A percentile compares a stretch with the other conserved stretches of the same genome.
Evolutionary conservation across 2,888 invertebrate species (phyloP).

Genomic region (Hydroisotoma schaefferi): DNA sequence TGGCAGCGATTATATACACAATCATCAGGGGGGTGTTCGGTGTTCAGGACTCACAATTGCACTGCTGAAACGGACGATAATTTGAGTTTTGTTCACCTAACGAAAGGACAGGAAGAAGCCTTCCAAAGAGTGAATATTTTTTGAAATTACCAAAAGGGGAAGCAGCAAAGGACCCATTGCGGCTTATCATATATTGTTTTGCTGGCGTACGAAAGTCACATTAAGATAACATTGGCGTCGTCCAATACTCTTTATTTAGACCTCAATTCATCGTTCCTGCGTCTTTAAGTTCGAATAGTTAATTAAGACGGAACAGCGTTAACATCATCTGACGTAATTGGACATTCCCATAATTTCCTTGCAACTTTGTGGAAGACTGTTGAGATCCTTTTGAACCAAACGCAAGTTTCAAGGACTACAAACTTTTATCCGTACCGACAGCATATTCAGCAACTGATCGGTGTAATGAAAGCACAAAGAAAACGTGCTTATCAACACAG

Average conservation of each 20-base stretch:
- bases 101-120: too few species aligned
- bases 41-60: too few species aligned
- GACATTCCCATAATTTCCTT: slow-evolving; percentile 1
- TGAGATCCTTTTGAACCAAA: neutral
- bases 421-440: neutral
- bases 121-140: too few species aligned
- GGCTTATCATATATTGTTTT: too few species aligned
- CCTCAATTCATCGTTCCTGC: neutral
- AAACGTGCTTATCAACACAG: neutral
- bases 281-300: neutral
- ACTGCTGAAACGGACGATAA: too few species aligned
- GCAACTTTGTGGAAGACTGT: neutral
- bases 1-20: too few species aligned
- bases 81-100: too few species aligned
- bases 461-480: neutral
- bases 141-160: too few species aligned
- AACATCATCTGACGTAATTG: slow-evolving; percentile 1
- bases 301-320: neutral
- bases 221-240: too few species aligned
- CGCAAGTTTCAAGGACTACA: neutral
- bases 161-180: too few species aligned
- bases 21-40: too few species aligned
- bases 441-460: neutral
- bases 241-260: neutral
- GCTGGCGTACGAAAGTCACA: too few species aligned